Base-by-base conservation (phyloP, 1,140 invertebrate species). In the Camponotus floridanus region DNA sequence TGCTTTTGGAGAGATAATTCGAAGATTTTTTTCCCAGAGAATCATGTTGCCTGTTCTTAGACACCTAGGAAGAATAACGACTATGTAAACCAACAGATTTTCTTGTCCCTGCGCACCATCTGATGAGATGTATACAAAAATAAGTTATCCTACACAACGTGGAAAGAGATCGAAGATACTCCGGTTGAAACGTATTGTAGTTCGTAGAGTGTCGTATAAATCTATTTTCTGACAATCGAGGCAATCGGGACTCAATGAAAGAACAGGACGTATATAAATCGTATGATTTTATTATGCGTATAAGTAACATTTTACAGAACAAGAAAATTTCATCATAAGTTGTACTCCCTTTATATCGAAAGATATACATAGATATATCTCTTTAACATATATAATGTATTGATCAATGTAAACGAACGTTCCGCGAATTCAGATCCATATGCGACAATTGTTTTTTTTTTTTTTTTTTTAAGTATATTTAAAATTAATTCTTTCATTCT, bases 251-350 rank as follows among this genome's bases (percentile, higher is more conserved):
- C 57, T 45, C 39, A 86, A 89, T 61, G 67, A 62, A 87, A 90
- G 51, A 26, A 36, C 61, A 31, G 48, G 36, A 76, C 6, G 26
- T 86, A 59, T 26, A 59, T 86, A 83, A 89, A 86, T 42, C 64
- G 76, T 86, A 45, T 70, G 55, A 73, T 45, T 89, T 86, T 89
- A 86, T 89, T 89, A 59, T 89, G 80, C 33, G 15, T 51, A 76
- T 73, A 89, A 70, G 84, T 73, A 90, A 89, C 85, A 89, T 76
- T 83, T 90, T 90, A 85, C 79, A 90, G 64, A 89, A 80, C 71
- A 89, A 86, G 67, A 87, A 89, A 79, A 39, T 64, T 74, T 83
- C 36, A 1, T 59, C 36, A 21, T 76, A 57, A 31, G 15, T 83
- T 57, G 59, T 86, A 81, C 42, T 48, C 42, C 71, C 48, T 62